A percentile compares a stretch with the other conserved stretches of the same genome.
Conservation (phyloP, 2,888 invertebrate species). For the Mesorhabditis belari region DNA sequence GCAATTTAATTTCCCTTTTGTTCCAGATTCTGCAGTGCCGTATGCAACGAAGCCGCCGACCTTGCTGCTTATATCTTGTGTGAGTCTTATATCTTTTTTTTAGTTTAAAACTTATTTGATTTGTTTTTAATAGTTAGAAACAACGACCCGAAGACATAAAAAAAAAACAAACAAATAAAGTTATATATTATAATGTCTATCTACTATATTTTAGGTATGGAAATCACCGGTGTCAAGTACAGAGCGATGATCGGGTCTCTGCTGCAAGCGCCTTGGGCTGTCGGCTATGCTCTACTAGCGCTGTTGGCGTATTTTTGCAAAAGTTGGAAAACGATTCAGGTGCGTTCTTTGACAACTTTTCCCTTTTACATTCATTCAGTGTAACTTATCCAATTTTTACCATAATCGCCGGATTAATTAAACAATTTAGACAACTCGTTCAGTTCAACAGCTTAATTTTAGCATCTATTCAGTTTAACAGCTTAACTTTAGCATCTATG, state of each 20-base stretch:
- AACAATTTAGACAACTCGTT: too few species aligned
- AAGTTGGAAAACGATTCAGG: slow-evolving; percentile 49
- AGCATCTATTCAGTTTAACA: background rate
- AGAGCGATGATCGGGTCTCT: slow-evolving; percentile 52
- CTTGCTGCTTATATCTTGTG: slow-evolving; percentile 53
- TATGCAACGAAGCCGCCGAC: slow-evolving; percentile 52
- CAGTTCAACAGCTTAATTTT: background rate
- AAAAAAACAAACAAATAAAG: too few species aligned
- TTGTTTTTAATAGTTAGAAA: too few species aligned
- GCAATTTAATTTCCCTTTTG: slow-evolving; percentile 50
- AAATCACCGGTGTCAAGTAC: slow-evolving; percentile 52
- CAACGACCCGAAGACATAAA: too few species aligned
- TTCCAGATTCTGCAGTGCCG: slow-evolving; percentile 47
- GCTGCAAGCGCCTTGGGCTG: slow-evolving; percentile 52
- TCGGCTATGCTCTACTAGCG: slow-evolving; percentile 51
- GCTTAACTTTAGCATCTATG: background rate
- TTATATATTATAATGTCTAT: too few species aligned
- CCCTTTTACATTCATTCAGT: too few species aligned
- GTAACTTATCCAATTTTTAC: too few species aligned
- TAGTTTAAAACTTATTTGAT: background rate
- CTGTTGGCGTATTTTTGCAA: slow-evolving; percentile 48
- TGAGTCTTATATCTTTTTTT: slow-evolving; percentile 35
- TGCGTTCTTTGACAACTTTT: slow-evolving; percentile 1
- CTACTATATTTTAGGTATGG: too few species aligned
- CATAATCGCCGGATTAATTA: too few species aligned